Percentiles rank a stretch among this genome's conserved stretches.
Conservation (phyloP, 2,888 invertebrate species). For the Chironomus riparius region DNA sequence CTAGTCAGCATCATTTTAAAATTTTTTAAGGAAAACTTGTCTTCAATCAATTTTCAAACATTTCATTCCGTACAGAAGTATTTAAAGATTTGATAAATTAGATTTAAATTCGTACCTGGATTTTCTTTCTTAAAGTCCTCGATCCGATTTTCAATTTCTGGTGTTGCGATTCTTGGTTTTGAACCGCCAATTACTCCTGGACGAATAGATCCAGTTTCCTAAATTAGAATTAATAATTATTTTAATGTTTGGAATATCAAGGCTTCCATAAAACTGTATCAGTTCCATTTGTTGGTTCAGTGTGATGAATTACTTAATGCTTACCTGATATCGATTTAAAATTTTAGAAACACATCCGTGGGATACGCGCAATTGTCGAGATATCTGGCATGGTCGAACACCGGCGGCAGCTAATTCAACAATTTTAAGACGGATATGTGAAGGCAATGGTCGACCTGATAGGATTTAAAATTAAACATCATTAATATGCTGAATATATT, state of each 20-base stretch:
- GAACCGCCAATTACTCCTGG: conserved; percentile 93
- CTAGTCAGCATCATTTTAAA: neutral
- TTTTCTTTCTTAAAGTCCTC: conserved; percentile 84
- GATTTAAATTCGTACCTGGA: conserved; percentile 49
- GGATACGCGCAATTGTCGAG: conserved; percentile 85
- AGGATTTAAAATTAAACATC: neutral
- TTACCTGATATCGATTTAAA: conserved; percentile 88
- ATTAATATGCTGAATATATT: neutral
- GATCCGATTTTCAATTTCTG: conserved; percentile 83
- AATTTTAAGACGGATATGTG: conserved; percentile 88
- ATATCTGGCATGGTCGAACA: conserved; percentile 91
- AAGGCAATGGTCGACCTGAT: conserved; percentile 62
- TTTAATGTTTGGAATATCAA: neutral
- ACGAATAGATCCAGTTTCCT: conserved; percentile 90
- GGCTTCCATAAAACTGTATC: neutral
- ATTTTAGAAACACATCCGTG: conserved; percentile 98
- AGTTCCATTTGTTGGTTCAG: no score
- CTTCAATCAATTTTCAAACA: neutral
- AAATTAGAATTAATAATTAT: conserved; percentile 33
- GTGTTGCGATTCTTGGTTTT: conserved; percentile 87
- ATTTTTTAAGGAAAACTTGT: neutral
- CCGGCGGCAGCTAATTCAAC: conserved; percentile 95
- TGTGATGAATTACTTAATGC: no score
- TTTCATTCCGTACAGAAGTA: neutral
- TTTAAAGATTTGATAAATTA: neutral